These are phyloP conservation scores for Garrulus glandarius DNA, from an alignment of 2,797 vertebrate genomes.

Conservation along the genomic window DNA sequence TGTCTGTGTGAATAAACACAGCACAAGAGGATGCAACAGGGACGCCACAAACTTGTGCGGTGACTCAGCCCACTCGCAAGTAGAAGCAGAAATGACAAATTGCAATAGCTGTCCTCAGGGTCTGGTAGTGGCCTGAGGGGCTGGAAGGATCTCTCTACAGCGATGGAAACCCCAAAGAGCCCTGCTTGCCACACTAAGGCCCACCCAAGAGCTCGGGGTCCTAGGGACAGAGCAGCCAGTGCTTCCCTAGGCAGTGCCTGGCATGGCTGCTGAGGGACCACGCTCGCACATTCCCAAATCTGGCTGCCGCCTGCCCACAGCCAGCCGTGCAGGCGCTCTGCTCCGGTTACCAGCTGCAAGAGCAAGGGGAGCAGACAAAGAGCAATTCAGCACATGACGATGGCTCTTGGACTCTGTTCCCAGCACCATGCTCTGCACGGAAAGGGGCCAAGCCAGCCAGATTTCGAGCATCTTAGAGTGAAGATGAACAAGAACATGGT, in stretches of 20 bases:
- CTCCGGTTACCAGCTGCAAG: conserved; percentile 5
- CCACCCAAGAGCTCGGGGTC: not conserved
- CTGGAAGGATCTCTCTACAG: not conserved
- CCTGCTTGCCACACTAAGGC: not conserved
- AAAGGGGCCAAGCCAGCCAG: not conserved
- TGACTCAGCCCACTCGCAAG: not conserved
- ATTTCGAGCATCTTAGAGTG: not conserved
- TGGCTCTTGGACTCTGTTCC: not conserved
- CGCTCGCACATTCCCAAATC: not conserved
- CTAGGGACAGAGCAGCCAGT: not conserved
- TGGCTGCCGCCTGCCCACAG: not conserved
- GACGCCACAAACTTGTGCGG: not conserved
- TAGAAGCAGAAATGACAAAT: not conserved
- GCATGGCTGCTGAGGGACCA: not conserved
- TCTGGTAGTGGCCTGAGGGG: not conserved
- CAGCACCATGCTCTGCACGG: not conserved
- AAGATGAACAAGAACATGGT: not conserved
- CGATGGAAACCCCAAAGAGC: not conserved
- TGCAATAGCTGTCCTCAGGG: not conserved
- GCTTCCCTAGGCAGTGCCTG: not conserved
- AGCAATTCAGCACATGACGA: not conserved
- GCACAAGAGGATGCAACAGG: not conserved
- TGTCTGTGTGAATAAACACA: not conserved
- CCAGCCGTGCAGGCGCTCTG: not conserved
- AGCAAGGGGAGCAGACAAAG: conserved; percentile 27